Evolutionary conservation across 2,113 vertebrate genomes (phyloP).

Genomic region (Mus spicilegus): DNA sequence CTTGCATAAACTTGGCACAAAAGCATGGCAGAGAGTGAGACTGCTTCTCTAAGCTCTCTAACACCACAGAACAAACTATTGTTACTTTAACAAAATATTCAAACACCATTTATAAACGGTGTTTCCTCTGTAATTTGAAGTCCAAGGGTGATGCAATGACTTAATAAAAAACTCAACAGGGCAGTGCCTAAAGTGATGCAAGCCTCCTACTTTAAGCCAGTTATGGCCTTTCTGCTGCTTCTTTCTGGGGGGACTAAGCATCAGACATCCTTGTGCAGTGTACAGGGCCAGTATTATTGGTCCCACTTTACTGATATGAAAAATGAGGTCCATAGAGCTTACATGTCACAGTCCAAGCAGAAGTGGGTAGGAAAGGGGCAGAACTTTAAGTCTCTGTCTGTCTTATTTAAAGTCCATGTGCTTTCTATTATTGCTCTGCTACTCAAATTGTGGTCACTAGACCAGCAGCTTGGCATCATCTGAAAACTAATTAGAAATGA

Average conservation of each 20-base stretch:
- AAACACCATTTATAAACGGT: background rate
- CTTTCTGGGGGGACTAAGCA: background rate
- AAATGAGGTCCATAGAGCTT: background rate
- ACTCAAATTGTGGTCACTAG: background rate
- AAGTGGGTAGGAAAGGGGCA: background rate
- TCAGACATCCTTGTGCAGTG: background rate
- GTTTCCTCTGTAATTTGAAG: constrained; percentile 24
- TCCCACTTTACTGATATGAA: constrained; percentile 8
- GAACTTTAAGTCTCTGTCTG: background rate
- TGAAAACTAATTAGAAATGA: background rate
- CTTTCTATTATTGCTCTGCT: background rate
- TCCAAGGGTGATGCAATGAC: background rate
- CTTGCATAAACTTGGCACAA: constrained; percentile 20
- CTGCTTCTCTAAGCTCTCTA: background rate
- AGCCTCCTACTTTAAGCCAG: background rate
- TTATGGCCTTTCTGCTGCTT: background rate
- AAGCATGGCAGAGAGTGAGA: constrained; percentile 22
- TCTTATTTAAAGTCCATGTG: background rate
- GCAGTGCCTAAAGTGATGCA: background rate
- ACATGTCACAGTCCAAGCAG: background rate
- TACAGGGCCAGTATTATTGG: background rate
- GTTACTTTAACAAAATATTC: constrained; percentile 25
- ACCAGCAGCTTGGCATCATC: background rate
- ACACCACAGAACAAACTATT: constrained; percentile 16
- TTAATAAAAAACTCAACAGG: constrained; percentile 44